Conservation (phyloP, 2,888 invertebrate species). For the Drosophila parthenogenetica region DNA sequence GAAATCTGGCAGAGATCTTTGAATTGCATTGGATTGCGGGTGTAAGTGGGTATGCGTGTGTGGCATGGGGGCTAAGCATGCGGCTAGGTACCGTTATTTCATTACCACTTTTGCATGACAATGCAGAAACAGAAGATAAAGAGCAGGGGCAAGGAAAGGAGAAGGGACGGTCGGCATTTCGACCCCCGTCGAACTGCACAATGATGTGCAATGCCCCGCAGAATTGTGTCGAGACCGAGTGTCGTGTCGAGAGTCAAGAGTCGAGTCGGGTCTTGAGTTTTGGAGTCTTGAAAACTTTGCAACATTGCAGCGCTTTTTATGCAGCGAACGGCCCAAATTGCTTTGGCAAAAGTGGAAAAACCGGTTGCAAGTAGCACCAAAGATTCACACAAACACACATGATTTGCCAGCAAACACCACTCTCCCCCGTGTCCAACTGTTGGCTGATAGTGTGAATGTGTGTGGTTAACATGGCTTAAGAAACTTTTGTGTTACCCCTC, state of each 20-base stretch:
- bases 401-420: constrained; percentile 9
- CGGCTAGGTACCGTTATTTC: constrained; percentile 70
- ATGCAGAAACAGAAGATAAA: constrained; percentile 54
- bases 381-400: constrained; percentile 65
- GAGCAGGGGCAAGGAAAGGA: background rate
- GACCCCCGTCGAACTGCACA: constrained; percentile 31
- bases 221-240: constrained; percentile 28
- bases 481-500: constrained; percentile 63
- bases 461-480: constrained; percentile 81
- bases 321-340: constrained; percentile 71
- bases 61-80: constrained; percentile 23
- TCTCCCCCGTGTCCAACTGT: background rate
- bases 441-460: constrained; percentile 72
- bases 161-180: background rate
- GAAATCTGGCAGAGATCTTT: constrained; percentile 52
- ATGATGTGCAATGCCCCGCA: constrained; percentile 42
- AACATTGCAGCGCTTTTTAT: constrained; percentile 58
- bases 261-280: constrained; percentile 16
- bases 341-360: constrained; percentile 80
- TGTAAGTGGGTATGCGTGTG: constrained; percentile 5
- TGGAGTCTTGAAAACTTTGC: constrained; percentile 57
- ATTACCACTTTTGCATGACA: constrained; percentile 80
- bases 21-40: constrained; percentile 4
- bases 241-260: constrained; percentile 48
- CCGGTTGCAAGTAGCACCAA: constrained; percentile 71